Base-by-base conservation (phyloP, 2,888 invertebrate species). In the Hydrotaea cyrtoneurina region DNA sequence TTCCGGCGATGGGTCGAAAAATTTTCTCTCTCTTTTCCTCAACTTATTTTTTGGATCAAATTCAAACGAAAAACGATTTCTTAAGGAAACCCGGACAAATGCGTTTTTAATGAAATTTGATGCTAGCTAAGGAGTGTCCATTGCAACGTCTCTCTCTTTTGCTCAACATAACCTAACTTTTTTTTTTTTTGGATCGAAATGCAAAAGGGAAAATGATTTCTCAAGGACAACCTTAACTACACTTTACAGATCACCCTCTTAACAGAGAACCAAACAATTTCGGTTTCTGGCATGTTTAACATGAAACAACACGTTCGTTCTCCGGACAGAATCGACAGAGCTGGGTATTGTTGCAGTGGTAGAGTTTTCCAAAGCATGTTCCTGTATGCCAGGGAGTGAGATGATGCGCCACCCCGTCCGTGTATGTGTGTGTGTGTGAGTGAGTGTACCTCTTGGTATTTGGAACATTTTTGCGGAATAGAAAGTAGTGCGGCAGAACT, bases 391-490 rank as follows among this genome's bases (percentile, higher is more conserved):
- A 59, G 19, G 26, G 26, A 59, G 26, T 59, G 59, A 5, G 36
- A 36, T 3, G 36, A n/a, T n/a, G n/a, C n/a, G 31, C 31, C 3
- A 4, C 31, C 31, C 31, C 31, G 31, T 31, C 7, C 31, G n/a
- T 62, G 1, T 31, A 62, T 7, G 46, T 23, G 43, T 46, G 13
- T 69, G 46, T 69, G 46, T 46, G 43, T 66, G n/a, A n/a, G n/a
- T n/a, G n/a, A n/a, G n/a, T n/a, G n/a, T n/a, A 43, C 26, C 69
- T 43, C 31, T 46, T 69, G 69, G 43, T 69, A 69, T 69, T 21
- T 43, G 39, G 43, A 69, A 69, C 21, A 46, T 69, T 69, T 46
- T 23, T 46, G 23, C 10, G 46, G 69, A 69, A 13, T 62, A 62
- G 36, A 62, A 62, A 62, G 62, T 62, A 62, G 62, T 4, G 26